Base-by-base conservation (phyloP, 2,797 vertebrate species). In the Onychomys leucogaster region DNA sequence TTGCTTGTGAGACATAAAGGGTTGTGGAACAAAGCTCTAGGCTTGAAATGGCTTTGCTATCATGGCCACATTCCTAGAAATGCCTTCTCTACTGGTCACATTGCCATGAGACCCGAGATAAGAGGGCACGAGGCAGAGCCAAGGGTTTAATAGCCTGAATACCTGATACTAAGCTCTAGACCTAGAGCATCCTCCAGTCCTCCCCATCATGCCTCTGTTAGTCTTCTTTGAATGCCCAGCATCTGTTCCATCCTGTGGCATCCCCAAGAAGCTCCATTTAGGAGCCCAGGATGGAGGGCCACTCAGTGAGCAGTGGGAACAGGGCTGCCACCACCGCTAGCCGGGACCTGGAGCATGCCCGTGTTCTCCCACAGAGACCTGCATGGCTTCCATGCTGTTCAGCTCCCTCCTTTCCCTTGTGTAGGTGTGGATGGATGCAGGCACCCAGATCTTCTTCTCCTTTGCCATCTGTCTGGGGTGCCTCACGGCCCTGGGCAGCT, bases 361-460 rank as follows among this genome's bases (percentile, higher is more conserved):
- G 29, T 0, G 1, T 69, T 41, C 32, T 41, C 61, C 69, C 13
- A 0, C 7, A 67, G 83, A 71, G 61, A 93, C 93, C 57, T 23
- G 9, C 25, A 49, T 49, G 1, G 34, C 78, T 75, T 89, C 49
- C 71, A 16, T 82, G 83, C 43, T 23, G 80, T 57, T 96, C 90
- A 98, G 85, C 81, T 97, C 0, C 98, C 81, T 98, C 95, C 97
- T 73, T 97, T 97, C 97, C 97, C 95, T 80, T 21, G 96, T 97
- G 75, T 88, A 99, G 99, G 99, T 99, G 95, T 99, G 99, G 99
- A 99, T 99, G 99, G 99, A 99, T 73, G 99, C 99, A 3, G 99
- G 99, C 55, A 99, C 99, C 61, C 99, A 99, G 97, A 99, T 99
- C 97, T 99, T 99, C 98, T 99, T 99, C 98, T 99, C 99, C 0